Conservation (phyloP, 2,113 vertebrate species). For the Apistogramma diplotaenia region DNA sequence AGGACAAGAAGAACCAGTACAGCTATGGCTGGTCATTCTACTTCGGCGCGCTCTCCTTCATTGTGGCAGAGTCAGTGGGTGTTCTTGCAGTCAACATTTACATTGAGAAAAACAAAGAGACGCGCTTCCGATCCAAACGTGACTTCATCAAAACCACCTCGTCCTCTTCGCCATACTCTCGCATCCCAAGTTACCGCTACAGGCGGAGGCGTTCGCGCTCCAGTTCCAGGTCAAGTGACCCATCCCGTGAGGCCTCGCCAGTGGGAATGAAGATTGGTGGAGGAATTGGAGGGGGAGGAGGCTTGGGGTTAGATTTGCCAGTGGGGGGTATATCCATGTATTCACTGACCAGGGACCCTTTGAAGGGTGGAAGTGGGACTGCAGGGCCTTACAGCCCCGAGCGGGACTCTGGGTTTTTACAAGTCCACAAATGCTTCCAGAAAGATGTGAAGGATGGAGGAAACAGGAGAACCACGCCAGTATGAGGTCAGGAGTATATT, state of each 20-base stretch:
- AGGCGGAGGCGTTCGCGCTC: slow-evolving; percentile 87
- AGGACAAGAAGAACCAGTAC: slow-evolving; percentile 96
- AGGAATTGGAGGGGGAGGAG: slow-evolving; percentile 70
- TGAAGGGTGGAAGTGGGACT: slow-evolving; percentile 65
- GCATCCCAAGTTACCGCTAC: slow-evolving; percentile 94
- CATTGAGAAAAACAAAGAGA: slow-evolving; percentile 96
- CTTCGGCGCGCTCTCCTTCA: slow-evolving; percentile 96
- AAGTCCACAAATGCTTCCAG: slow-evolving; percentile 95
- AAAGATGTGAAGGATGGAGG: slow-evolving; percentile 90
- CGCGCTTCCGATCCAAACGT: slow-evolving; percentile 82
- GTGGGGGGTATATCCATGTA: slow-evolving; percentile 95
- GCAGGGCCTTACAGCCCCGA: slow-evolving; percentile 89
- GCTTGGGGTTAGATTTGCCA: slow-evolving; percentile 69
- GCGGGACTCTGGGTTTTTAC: slow-evolving; percentile 83
- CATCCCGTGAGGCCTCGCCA: slow-evolving; percentile 88
- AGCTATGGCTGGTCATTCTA: slow-evolving; percentile 99
- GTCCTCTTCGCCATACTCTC: slow-evolving; percentile 92
- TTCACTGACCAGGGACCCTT: slow-evolving; percentile 84
- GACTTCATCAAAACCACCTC: slow-evolving; percentile 88
- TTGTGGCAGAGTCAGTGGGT: slow-evolving; percentile 93
- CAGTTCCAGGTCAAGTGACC: slow-evolving; percentile 90
- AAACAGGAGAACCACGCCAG: slow-evolving; percentile 93
- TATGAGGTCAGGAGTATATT: slow-evolving; percentile 77
- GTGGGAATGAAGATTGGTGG: slow-evolving; percentile 75
- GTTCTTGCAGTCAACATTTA: slow-evolving; percentile 97